Evolutionary conservation across 2,113 vertebrate genomes (phyloP).

Genomic region (Saimiri boliviensis): DNA sequence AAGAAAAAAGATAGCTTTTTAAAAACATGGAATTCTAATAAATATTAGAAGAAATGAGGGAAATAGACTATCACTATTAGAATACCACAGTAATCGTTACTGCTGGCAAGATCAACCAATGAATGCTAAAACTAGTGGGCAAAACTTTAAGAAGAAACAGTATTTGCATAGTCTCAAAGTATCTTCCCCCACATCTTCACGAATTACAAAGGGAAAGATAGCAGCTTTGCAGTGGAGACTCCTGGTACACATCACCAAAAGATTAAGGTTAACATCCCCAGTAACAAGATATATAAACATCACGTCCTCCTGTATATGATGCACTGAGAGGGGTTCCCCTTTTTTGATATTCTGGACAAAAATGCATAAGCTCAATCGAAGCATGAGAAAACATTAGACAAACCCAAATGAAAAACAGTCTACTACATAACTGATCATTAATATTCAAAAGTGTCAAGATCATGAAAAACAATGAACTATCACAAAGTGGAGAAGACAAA

Average conservation of each 20-base stretch:
- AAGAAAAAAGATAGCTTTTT: neutral
- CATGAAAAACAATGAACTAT: neutral
- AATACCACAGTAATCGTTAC: neutral
- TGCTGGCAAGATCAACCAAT: neutral
- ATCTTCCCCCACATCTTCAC: neutral
- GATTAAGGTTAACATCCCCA: neutral
- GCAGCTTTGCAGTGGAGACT: neutral
- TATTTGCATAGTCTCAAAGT: neutral
- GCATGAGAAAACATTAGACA: neutral
- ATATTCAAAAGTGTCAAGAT: neutral
- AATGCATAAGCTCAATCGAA: neutral
- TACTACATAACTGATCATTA: neutral
- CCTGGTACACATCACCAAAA: neutral
- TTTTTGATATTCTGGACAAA: neutral
- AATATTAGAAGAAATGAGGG: neutral
- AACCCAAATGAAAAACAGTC: neutral
- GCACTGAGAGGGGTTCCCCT: neutral
- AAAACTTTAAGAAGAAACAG: neutral
- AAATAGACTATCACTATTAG: neutral
- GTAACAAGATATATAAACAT: neutral
- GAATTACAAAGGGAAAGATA: neutral
- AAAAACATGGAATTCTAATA: neutral
- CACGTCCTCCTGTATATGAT: neutral
- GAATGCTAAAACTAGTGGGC: neutral
- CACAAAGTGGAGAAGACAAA: neutral